A percentile compares a stretch with the other conserved stretches of the same genome.
Evolutionary conservation across 2,888 invertebrate genomes (phyloP).

Genomic region (Laothoe populi): DNA sequence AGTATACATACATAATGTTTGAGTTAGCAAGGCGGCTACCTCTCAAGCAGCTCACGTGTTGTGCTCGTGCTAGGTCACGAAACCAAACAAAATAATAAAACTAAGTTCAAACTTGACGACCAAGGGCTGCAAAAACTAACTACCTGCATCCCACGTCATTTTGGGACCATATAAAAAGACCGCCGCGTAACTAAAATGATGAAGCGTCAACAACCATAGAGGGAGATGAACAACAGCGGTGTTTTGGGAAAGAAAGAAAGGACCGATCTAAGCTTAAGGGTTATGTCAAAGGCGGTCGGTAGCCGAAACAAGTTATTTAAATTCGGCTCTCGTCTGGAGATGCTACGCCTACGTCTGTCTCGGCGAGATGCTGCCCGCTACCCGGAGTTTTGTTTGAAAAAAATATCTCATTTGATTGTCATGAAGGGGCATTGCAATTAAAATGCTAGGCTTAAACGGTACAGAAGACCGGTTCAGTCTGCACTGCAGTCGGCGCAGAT

Average conservation of each 20-base stretch:
- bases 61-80: constrained; percentile 61
- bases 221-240: constrained; percentile 56
- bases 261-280: constrained; percentile 61
- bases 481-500: constrained; percentile 43
- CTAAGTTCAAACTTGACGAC: constrained; percentile 60
- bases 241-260: constrained; percentile 58
- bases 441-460: constrained; percentile 45
- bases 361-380: constrained; percentile 38
- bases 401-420: constrained; percentile 36
- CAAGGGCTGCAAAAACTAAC: constrained; percentile 72
- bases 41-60: constrained; percentile 51
- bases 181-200: constrained; percentile 59
- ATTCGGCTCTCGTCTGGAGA: constrained; percentile 63
- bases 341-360: constrained; percentile 59
- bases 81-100: constrained; percentile 60
- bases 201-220: constrained; percentile 47
- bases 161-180: constrained; percentile 57
- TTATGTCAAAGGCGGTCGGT: constrained; percentile 72
- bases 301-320: constrained; percentile 81
- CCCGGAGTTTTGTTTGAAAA: constrained; percentile 45
- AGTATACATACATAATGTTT: not conserved
- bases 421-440: constrained; percentile 54
- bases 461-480: not conserved
- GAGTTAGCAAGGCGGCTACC: constrained; percentile 24
- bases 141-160: constrained; percentile 71